phyloP scores from a whole-genome alignment of 2,797 vertebrate genomes.

The Sebastes hubbsi region DNA sequence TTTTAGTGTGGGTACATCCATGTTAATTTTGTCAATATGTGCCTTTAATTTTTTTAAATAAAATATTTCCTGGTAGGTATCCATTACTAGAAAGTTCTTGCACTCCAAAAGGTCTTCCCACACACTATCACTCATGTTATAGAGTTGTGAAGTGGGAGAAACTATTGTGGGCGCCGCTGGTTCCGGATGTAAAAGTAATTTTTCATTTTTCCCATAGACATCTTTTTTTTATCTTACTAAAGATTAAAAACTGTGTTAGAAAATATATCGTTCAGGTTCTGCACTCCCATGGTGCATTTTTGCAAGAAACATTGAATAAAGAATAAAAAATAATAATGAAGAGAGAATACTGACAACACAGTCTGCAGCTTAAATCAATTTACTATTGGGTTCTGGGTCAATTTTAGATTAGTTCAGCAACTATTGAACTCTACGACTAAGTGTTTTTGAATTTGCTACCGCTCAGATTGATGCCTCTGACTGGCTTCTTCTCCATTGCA shows the following conservation, averaged over 20 bases:
- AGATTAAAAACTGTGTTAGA: background rate
- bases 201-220: background rate
- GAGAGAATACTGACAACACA: background rate
- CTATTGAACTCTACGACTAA: background rate
- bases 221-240: background rate
- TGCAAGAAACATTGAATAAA: too few relatives aligned
- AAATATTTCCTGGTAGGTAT: background rate
- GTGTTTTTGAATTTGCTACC: too few relatives aligned
- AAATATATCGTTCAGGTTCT: background rate
- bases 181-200: background rate
- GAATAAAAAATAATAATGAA: background rate
- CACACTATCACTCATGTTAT: background rate
- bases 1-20: background rate
- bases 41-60: background rate
- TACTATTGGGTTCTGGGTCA: background rate
- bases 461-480: background rate
- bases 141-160: background rate
- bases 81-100: background rate
- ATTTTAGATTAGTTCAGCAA: background rate
- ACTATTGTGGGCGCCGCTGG: background rate
- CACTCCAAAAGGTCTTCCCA: background rate
- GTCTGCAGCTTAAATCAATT: background rate
- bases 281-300: too few relatives aligned
- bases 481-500: background rate
- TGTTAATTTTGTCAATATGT: background rate